Conservation (phyloP, 1,140 invertebrate genomes). For the Ooceraea biroi region DNA sequence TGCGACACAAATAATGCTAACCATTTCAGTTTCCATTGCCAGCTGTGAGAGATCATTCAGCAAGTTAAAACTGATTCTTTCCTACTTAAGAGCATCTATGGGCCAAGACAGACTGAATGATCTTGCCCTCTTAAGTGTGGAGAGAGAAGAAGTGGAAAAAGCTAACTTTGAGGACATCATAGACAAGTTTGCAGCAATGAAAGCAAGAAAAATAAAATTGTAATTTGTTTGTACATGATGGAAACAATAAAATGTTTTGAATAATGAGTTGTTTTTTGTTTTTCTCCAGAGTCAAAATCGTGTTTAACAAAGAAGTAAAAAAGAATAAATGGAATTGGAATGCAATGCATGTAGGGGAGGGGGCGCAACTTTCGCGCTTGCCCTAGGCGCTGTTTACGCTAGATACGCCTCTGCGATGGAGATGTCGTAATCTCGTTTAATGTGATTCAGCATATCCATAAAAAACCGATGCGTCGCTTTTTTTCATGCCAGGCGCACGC, state of each 20-base stretch:
- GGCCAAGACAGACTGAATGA: not conserved
- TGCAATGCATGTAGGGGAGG: too few relatives aligned
- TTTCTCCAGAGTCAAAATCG: too few relatives aligned
- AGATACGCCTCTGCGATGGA: too few relatives aligned
- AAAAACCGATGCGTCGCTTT: not conserved
- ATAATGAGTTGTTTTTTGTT: too few relatives aligned
- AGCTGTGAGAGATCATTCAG: not conserved
- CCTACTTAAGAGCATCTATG: not conserved
- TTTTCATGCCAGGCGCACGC: too few relatives aligned
- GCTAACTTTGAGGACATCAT: not conserved
- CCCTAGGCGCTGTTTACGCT: too few relatives aligned
- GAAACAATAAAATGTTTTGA: too few relatives aligned
- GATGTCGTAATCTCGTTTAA: constrained; percentile 32
- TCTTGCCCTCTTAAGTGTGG: not conserved
- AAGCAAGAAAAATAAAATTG: not conserved
- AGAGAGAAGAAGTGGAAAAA: not conserved
- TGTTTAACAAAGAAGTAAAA: too few relatives aligned
- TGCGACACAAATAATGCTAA: not conserved
- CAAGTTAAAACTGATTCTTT: too few relatives aligned
- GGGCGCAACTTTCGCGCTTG: too few relatives aligned
- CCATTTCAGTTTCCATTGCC: not conserved
- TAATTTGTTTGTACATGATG: too few relatives aligned
- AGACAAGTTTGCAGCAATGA: not conserved
- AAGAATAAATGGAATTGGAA: too few relatives aligned
- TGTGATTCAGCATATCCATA: not conserved